Percentiles rank a stretch among this genome's conserved stretches.
phyloP scores from a whole-genome alignment of 2,113 vertebrate species.

The Tinamus guttatus region DNA sequence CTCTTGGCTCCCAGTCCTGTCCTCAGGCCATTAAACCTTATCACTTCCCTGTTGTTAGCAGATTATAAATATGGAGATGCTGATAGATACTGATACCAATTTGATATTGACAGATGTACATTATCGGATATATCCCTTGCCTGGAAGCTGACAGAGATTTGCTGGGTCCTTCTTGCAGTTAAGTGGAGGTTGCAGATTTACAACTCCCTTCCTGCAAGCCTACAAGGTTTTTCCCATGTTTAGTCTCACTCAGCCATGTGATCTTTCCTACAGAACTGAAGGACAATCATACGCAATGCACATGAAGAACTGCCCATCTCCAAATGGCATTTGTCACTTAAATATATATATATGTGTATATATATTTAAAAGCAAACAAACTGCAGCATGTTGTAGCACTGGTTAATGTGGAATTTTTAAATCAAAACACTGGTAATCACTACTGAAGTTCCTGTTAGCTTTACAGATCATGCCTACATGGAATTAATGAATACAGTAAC shows the following conservation, averaged over 20 bases:
- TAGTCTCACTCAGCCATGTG: background rate
- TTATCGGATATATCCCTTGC: background rate
- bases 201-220: background rate
- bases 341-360: background rate
- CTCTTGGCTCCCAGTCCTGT: slow-evolving; percentile 58
- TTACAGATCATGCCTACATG: background rate
- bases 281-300: background rate
- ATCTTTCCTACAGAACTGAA: background rate
- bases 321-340: background rate
- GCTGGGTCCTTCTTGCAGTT: background rate
- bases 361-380: background rate
- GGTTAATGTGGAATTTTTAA: background rate
- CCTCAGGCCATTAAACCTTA: slow-evolving; percentile 58
- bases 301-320: background rate
- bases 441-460: background rate
- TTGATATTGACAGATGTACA: background rate
- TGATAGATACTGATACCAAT: background rate
- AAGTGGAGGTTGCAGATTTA: background rate
- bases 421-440: background rate
- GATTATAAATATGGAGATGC: slow-evolving; percentile 56
- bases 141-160: background rate
- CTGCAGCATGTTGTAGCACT: background rate
- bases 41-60: slow-evolving; percentile 43
- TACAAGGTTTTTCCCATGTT: background rate
- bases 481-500: background rate